phyloP scores from a whole-genome alignment of 2,797 vertebrate genomes.

The Alectoris magna region DNA sequence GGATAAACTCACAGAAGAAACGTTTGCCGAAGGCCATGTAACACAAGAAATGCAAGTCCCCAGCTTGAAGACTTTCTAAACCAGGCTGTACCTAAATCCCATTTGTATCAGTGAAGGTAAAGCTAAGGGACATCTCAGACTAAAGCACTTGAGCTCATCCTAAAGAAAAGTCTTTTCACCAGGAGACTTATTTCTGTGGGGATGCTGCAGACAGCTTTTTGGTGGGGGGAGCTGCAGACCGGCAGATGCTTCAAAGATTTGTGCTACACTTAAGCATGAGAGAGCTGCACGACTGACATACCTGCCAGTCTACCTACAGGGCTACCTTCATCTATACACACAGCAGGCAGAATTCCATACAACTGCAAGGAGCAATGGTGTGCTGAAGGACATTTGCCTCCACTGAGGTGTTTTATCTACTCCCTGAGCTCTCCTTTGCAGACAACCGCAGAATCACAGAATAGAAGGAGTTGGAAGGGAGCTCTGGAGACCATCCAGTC shows the following conservation, averaged over 20 bases:
- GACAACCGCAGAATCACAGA: no score
- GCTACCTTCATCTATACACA: conserved; percentile 49
- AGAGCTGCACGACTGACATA: background rate
- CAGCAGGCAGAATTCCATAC: conserved; percentile 45
- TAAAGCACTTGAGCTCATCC: background rate
- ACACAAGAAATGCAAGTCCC: background rate
- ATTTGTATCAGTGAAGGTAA: background rate
- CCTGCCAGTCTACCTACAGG: background rate
- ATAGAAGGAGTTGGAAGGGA: no score
- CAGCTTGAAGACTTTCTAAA: background rate
- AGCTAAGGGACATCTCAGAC: background rate
- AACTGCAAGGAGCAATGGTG: conserved; percentile 21
- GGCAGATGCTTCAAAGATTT: background rate
- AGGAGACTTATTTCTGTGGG: background rate
- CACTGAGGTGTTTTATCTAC: conserved; percentile 1
- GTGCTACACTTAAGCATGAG: accelerated
- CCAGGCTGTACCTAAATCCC: background rate
- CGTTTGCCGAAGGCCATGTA: background rate
- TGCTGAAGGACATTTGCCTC: background rate
- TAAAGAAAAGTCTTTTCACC: background rate
- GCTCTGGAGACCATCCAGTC: no score
- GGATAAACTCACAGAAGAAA: background rate
- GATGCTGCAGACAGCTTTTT: background rate
- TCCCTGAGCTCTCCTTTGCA: conserved; percentile 44
- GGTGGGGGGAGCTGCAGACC: background rate